phyloP scores from a whole-genome alignment of 2,888 invertebrate genomes.

The Steinernema hermaphroditum region DNA sequence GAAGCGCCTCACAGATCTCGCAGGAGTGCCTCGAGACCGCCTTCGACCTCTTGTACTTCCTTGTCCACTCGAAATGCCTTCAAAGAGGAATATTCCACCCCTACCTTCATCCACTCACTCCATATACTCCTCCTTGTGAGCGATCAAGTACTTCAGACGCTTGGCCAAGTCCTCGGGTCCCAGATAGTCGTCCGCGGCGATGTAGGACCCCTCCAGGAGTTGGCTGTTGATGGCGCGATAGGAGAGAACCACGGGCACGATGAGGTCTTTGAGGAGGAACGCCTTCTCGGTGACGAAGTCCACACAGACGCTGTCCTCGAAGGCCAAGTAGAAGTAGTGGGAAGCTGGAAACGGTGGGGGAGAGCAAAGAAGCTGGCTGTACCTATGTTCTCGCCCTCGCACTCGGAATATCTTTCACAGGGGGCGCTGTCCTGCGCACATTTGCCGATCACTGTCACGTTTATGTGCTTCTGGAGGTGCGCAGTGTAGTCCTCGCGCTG shows the following conservation, averaged over 20 bases:
- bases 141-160: neutral
- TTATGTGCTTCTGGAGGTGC: neutral
- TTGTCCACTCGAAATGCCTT: neutral
- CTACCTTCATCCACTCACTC: neutral
- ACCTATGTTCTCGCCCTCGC: neutral
- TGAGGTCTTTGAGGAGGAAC: neutral
- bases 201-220: neutral
- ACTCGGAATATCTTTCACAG: neutral
- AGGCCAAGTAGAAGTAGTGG: conserved; percentile 14
- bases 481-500: conserved; percentile 5
- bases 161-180: conserved; percentile 3
- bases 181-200: neutral
- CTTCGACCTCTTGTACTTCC: neutral
- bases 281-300: conserved; percentile 1
- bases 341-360: too few relatives aligned
- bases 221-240: neutral
- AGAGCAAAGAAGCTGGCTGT: too few relatives aligned
- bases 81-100: neutral
- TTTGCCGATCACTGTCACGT: conserved; percentile 1
- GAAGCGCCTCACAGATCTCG: neutral
- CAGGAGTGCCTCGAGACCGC: neutral
- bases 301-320: neutral
- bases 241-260: neutral
- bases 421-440: neutral
- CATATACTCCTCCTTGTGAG: neutral